Base-by-base conservation (phyloP, 2,113 vertebrate species). In the Caracal caracal region DNA sequence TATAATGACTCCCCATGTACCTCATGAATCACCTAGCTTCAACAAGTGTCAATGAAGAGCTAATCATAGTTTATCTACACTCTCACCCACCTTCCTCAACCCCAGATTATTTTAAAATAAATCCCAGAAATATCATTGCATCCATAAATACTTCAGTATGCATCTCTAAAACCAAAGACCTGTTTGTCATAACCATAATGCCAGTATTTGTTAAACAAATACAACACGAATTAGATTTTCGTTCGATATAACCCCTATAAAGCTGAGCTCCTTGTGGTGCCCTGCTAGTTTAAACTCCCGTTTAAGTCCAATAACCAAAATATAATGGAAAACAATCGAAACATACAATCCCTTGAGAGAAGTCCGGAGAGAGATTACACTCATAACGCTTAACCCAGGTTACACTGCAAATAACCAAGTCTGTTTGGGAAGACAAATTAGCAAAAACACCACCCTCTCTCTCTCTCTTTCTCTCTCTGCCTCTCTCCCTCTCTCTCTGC, bases 11-110 rank as follows among this genome's bases (percentile, higher is more conserved):
- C 70, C 26, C 51, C 37, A 9, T 81, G 49, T 84, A 94, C 28
- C 28, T 82, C 71, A 96, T 96, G 95, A 97, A 88, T 97, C 90
- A 95, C 28, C 43, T 37, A 84, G 43, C 56, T 90, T 96, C 93
- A 96, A 82, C 68, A 92, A 90, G 56, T 87, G 33, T 76, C 40
- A 92, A 20, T 87, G 49, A 71, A 93, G 63, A 49, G 65, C 75
- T 97, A 93, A 95, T 89, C 47, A 89, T 80, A 92, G 59, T 93
- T 61, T 59, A 88, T 51, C 53, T 75, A 53, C 68, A 82, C 33
- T 92, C 53, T 92, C 68, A 56, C 17, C 70, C 26, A 91, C 81
- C 6, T 92, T 65, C 28, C 33, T 75, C 51, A 94, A 65, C 2
- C 22, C 51, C 76, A 94, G 33, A 87, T 93, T 79, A 90, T 90